phyloP scores from a whole-genome alignment of 1,140 invertebrate species.

The Triops longicaudatus region DNA sequence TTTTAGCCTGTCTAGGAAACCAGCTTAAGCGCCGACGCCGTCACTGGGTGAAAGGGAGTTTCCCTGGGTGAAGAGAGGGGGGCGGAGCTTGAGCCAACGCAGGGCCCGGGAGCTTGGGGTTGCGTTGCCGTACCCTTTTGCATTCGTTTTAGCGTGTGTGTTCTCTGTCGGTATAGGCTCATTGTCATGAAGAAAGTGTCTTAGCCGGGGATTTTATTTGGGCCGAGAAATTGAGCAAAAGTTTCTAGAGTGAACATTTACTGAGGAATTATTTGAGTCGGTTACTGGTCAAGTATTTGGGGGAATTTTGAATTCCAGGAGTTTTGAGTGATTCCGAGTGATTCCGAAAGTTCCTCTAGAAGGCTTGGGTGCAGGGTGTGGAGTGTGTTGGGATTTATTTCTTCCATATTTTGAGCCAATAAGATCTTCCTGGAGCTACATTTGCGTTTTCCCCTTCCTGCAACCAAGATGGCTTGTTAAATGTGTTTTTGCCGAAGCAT shows the following conservation, averaged over 20 bases:
- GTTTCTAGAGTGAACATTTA: no score
- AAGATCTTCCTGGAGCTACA: neutral
- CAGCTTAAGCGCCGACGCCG: no score
- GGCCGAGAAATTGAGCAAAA: no score
- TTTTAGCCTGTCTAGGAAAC: no score
- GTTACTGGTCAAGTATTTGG: no score
- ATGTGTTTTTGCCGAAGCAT: constrained; percentile 2
- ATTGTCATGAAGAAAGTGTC: constrained; percentile 15
- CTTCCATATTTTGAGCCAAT: neutral
- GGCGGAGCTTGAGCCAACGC: neutral
- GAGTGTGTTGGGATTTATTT: no score
- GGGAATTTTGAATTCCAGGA: neutral
- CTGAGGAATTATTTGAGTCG: no score
- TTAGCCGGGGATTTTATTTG: neutral
- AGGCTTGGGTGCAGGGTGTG: neutral
- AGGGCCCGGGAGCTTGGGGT: neutral
- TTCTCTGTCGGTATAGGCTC: neutral
- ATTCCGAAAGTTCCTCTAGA: no score
- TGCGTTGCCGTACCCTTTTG: neutral
- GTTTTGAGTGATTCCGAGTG: no score
- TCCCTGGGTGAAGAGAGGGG: neutral
- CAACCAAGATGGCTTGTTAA: neutral
- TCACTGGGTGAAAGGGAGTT: no score
- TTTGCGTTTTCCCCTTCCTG: neutral
- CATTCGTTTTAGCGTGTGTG: neutral